Evolutionary conservation across 2,113 vertebrate species (phyloP), one percentile per base, ranked within the genome.

Genomic region (Melanerpes formicivorus): DNA sequence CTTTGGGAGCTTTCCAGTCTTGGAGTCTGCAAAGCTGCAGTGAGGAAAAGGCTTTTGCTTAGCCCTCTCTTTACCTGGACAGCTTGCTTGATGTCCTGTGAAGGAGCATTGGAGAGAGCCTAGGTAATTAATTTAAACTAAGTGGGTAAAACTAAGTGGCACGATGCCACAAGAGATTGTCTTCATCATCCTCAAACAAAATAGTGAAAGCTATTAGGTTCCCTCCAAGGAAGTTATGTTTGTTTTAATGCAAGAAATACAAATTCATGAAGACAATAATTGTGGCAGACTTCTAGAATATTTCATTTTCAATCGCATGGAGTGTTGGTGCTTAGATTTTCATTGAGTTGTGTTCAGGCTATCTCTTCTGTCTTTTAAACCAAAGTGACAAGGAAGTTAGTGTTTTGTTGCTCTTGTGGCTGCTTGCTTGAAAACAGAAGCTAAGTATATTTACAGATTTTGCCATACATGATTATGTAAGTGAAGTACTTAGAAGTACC

Each of bases 111-210:
- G 32, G n/a, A 42, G 54, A 80, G 6, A 27, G 27, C 6, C 8
- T 5, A 10, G 25, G 65, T 52, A 74, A 76, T 88, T 72, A 58
- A 66, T 52, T 77, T 52, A 42, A 70, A 18, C 4, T n/a, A 5
- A 4, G 4, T 69, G 29, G 27, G 25, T 62, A 42, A 80, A 84
- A 23, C 8, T 58, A 26, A 56, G 44, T 16, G 32, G 11, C 5
- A 4, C 0, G 0, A 34, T 44, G 19, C 6, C 8, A 0, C 29
- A 26, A 29, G 54, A 64, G 10, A 25, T 23, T 44, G 15, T 21
- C 9, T 60, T 15, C 15, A 17, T 55, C 44, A 18, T 55, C 44
- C 18, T 46, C 58, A 48, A 17, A 67, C 3, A 18, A 71, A 80
- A 65, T 15, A 40, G 2, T 27, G 40, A 42, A 44, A 80, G 10